A percentile compares a stretch with the other conserved stretches of the same genome.
Evolutionary conservation across 1,140 invertebrate genomes (phyloP).

Genomic region (Drosophila funebris): DNA sequence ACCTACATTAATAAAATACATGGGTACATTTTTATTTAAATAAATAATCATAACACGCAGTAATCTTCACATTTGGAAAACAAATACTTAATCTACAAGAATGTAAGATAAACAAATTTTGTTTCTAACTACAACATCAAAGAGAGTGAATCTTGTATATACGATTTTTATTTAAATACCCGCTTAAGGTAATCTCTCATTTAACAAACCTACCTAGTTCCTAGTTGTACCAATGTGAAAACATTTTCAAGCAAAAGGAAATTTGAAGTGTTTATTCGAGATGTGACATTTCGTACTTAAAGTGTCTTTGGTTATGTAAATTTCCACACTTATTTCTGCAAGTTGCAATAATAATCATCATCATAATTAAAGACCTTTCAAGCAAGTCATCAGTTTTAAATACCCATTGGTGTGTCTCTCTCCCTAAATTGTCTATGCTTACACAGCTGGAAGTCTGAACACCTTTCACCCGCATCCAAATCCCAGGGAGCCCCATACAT

Average conservation of each 20-base stretch:
- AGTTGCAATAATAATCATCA: conserved; percentile 13
- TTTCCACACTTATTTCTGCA: background rate
- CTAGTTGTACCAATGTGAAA: too few species aligned
- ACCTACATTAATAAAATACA: background rate
- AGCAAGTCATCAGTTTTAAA: conserved; percentile 14
- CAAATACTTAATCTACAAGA: too few species aligned
- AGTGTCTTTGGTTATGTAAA: conserved; percentile 2
- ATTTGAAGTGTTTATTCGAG: background rate
- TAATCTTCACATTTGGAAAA: too few species aligned
- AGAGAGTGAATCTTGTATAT: too few species aligned
- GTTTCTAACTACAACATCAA: too few species aligned
- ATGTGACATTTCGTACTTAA: background rate
- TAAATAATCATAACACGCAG: background rate
- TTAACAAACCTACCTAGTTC: too few species aligned
- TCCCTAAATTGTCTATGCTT: background rate
- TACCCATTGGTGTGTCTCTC: background rate
- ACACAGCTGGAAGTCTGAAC: background rate
- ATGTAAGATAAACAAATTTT: too few species aligned
- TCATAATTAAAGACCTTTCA: background rate
- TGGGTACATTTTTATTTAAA: background rate
- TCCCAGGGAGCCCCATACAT: background rate
- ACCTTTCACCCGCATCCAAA: conserved; percentile 55
- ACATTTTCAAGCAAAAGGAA: too few species aligned
- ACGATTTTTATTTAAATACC: too few species aligned
- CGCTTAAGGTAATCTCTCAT: too few species aligned